phyloP scores from a whole-genome alignment of 2,113 vertebrate species.

The Cheilinus undulatus region DNA sequence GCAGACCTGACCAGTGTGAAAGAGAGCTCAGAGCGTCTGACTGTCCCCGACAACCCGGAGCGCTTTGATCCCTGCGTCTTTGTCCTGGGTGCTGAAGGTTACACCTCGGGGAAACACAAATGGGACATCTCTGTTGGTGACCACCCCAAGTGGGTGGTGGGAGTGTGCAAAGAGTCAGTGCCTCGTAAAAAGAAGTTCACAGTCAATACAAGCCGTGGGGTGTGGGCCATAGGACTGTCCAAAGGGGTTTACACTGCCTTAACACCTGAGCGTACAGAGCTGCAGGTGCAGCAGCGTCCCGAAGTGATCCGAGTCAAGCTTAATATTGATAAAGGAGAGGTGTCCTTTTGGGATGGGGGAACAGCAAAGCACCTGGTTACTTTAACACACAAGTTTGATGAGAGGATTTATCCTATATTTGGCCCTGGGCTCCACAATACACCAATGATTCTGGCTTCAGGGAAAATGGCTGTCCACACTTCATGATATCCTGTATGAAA shows the following conservation, averaged over 20 bases:
- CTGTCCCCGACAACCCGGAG: slow-evolving; percentile 74
- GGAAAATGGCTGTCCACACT: slow-evolving; percentile 75
- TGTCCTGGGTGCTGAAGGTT: slow-evolving; percentile 79
- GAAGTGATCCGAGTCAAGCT: slow-evolving; percentile 76
- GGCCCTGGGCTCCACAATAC: slow-evolving; percentile 81
- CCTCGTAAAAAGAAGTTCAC: slow-evolving; percentile 83
- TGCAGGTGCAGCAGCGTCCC: slow-evolving; percentile 59
- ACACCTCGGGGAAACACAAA: slow-evolving; percentile 78
- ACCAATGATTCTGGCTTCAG: slow-evolving; percentile 68
- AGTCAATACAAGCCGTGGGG: slow-evolving; percentile 72
- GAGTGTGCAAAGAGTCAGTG: slow-evolving; percentile 79
- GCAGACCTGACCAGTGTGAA: slow-evolving; percentile 68
- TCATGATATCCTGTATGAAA: slow-evolving; percentile 39
- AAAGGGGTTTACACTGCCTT: slow-evolving; percentile 75
- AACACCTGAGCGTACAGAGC: slow-evolving; percentile 62
- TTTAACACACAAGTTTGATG: slow-evolving; percentile 77
- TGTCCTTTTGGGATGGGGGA: slow-evolving; percentile 80
- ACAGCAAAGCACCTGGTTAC: slow-evolving; percentile 71
- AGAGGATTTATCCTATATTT: slow-evolving; percentile 82
- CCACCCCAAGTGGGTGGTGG: slow-evolving; percentile 82
- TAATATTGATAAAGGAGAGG: slow-evolving; percentile 74
- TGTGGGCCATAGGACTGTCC: slow-evolving; percentile 82
- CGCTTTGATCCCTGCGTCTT: slow-evolving; percentile 84
- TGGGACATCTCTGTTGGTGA: slow-evolving; percentile 82
- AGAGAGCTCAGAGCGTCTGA: slow-evolving; percentile 71